Evolutionary conservation across 2,797 vertebrate genomes (phyloP).

Genomic region (Sarcoramphus papa): DNA sequence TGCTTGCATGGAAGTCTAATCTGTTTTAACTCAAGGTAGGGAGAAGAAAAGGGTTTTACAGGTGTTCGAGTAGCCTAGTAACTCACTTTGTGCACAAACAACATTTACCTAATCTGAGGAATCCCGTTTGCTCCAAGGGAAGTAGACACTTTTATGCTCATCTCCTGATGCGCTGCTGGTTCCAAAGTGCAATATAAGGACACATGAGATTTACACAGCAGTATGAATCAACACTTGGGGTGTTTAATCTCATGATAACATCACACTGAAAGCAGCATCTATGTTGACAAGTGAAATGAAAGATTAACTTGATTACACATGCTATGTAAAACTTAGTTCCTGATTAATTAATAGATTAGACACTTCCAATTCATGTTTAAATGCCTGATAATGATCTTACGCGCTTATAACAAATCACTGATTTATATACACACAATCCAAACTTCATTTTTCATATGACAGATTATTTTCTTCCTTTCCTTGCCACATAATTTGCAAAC

Average conservation of each 20-base stretch:
- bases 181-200: background rate
- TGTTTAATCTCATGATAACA: background rate
- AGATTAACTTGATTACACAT: constrained; percentile 42
- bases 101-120: background rate
- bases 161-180: background rate
- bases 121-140: background rate
- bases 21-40: background rate
- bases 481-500: constrained; percentile 56
- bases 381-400: constrained; percentile 28
- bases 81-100: background rate
- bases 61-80: background rate
- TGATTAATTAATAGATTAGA: constrained; percentile 54
- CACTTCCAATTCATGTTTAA: constrained; percentile 30
- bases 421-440: constrained; percentile 8
- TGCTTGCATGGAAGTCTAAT: background rate
- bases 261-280: background rate
- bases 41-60: background rate
- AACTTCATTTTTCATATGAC: constrained; percentile 51
- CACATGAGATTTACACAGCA: background rate
- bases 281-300: constrained; percentile 31
- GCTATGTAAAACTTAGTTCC: constrained; percentile 15
- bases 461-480: constrained; percentile 49
- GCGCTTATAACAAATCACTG: background rate
- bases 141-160: background rate
- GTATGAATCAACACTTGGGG: background rate